Evolutionary conservation across 2,797 vertebrate genomes (phyloP), one percentile per base, ranked within the genome.

Genomic region (Alca torda): DNA sequence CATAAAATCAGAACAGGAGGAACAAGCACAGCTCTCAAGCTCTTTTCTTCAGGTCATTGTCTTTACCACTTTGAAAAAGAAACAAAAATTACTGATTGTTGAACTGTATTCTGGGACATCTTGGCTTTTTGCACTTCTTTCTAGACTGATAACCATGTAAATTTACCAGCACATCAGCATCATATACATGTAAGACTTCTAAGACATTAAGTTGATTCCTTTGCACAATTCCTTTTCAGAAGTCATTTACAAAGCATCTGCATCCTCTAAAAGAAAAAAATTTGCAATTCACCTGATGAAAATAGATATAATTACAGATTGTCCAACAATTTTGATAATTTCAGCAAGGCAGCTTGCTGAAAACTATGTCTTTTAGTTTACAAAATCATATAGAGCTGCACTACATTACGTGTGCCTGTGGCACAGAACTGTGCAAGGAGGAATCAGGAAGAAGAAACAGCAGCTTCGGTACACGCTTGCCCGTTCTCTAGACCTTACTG

Each of bases 311-410:
- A 90, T 93, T 96, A 80, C n/a, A 93, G 78, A 73, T 64, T 72
- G 88, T 70, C 53, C 83, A 92, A 95, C 76, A 60, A 93, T 97
- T 96, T 95, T 96, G 84, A 93, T 94, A 95, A 96, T 96, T 95
- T 97, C 80, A 89, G 82, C 84, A 95, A 84, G 87, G 80, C 59
- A n/a, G 48, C 61, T 69, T 72, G 63, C 74, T 80, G 80, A 79
- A 97, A 96, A 95, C 84, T 63, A 79, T 37, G 70, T 74, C 82
- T 94, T 95, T 96, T 70, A 89, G 89, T 85, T 94, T 87, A 48
- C 57, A 96, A 85, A 93, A 92, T 81, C 78, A 84, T 54, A 46
- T 8, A 51, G 76, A 86, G 35, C 81, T 88, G 30, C 5, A 39
- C 35, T 76, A 1, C 3, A 8, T 45, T 37, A 65, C 1, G 1